These are phyloP conservation scores for Trachelus tabidus DNA, from an alignment of 2,888 invertebrate genomes.

Conservation along the genomic window DNA sequence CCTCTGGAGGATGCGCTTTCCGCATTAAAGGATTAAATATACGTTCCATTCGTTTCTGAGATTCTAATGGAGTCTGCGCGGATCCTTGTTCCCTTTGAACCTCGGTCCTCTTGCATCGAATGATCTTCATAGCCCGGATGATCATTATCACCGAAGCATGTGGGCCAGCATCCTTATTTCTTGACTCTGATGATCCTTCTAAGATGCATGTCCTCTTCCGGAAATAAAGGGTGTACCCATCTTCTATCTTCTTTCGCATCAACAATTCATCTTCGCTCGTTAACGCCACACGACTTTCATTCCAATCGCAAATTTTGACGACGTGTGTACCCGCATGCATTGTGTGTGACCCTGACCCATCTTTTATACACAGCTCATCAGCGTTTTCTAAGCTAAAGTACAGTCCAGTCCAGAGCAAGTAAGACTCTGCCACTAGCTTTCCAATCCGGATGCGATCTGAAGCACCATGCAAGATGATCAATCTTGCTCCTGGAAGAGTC, in stretches of 20 bases:
- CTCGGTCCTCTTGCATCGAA: neutral
- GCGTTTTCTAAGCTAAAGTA: conserved; percentile 53
- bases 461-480: neutral
- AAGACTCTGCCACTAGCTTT: neutral
- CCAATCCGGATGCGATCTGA: neutral
- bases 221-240: neutral
- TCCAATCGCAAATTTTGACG: conserved; percentile 33
- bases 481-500: neutral
- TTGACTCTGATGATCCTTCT: neutral
- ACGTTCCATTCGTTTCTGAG: conserved; percentile 21
- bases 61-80: neutral
- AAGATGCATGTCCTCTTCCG: neutral
- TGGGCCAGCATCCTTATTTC: neutral
- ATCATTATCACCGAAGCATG: too few species aligned
- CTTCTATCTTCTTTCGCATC: neutral
- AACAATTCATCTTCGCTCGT: neutral
- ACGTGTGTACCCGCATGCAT: conserved; percentile 45
- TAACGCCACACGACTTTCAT: neutral
- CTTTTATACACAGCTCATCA: conserved; percentile 57
- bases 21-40: conserved; percentile 33
- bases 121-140: neutral
- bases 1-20: conserved; percentile 47
- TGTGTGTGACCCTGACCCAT: conserved; percentile 58
- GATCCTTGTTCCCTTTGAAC: neutral
- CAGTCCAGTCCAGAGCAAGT: conserved; percentile 39